These are phyloP conservation scores for Craniophora ligustri DNA, from an alignment of 2,888 invertebrate species.

Conservation along the genomic window DNA sequence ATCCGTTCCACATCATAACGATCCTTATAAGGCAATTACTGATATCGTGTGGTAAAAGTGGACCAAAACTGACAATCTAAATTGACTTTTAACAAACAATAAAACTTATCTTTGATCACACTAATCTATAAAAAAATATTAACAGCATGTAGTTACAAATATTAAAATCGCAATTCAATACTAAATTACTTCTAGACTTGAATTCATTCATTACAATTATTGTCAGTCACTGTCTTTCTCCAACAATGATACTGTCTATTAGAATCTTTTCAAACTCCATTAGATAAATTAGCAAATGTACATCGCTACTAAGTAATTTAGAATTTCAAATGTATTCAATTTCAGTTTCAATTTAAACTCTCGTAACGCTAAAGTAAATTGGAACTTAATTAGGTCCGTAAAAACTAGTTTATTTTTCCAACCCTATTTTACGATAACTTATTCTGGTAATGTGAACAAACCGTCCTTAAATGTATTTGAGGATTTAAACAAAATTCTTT, in stretches of 20 bases:
- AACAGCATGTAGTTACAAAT: conserved; percentile 55
- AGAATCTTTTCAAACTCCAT: conserved; percentile 16
- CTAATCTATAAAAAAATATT: conserved; percentile 24
- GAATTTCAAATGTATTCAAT: background rate
- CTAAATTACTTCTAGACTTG: conserved; percentile 47
- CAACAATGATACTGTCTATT: conserved; percentile 25
- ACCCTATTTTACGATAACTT: background rate
- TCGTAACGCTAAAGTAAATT: conserved; percentile 2
- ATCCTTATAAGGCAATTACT: no score
- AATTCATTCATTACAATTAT: conserved; percentile 42
- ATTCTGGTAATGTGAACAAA: background rate
- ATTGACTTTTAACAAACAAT: conserved; percentile 18
- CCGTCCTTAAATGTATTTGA: background rate
- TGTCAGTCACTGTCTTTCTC: conserved; percentile 30
- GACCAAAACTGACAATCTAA: conserved; percentile 18
- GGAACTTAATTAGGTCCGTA: background rate
- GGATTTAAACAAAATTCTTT: background rate
- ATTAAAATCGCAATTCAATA: conserved; percentile 20
- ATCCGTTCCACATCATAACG: no score
- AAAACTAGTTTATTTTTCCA: background rate
- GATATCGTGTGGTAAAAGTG: conserved; percentile 37
- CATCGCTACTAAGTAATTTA: background rate
- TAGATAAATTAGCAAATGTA: conserved; percentile 5
- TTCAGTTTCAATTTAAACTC: background rate
- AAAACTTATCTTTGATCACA: conserved; percentile 17